Evolutionary conservation across 2,797 vertebrate genomes (phyloP), one percentile per base, ranked within the genome.

Genomic region (Parauchenoglanis ngamensis): DNA sequence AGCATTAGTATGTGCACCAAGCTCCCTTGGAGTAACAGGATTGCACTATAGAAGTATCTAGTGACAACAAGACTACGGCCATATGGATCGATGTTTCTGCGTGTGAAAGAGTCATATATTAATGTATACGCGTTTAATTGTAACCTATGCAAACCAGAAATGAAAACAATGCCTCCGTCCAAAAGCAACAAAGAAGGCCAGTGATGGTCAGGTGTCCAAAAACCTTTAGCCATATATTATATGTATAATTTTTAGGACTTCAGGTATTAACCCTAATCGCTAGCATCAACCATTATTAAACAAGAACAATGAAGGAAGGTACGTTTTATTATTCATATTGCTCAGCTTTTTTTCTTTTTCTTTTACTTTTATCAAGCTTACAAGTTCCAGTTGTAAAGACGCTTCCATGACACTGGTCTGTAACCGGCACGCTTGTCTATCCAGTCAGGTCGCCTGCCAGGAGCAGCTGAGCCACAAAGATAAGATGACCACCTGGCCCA

Each of bases 401-500:
- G 31, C 67, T 35, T 70, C 31, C 10, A 73, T 23, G 44, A 21
- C 19, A 44, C 17, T 21, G 0, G 49, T 77, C 25, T 54, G 28
- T 57, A 35, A 57, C 17, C 15, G 31, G 12, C 21, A 2, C n/a
- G 28, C 25, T 49, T 21, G 78, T 80, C 12, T 80, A 13, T 49
- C 61, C 61, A 28, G 80, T 65, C 59, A 67, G 4, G 40, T 46
- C 40, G 0, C 59, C 28, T 82, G 52, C 15, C 59, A 65, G 40
- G 78, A 81, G 5, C 57, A 61, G 10, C 35, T 44, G 40, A 82
- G 7, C 3, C 25, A 31, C 25, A 65, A 5, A 65, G 40, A 67
- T 25, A 80, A 59, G 56, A 40, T 61, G 54, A 61, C 77, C 77
- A 80, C 80, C 80, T 82, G 80, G 49, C 25, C 7, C 8, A 82